Percentiles rank a stretch among this genome's conserved stretches.
phyloP scores from a whole-genome alignment of 2,797 vertebrate species.

The Pitangus sulphuratus region DNA sequence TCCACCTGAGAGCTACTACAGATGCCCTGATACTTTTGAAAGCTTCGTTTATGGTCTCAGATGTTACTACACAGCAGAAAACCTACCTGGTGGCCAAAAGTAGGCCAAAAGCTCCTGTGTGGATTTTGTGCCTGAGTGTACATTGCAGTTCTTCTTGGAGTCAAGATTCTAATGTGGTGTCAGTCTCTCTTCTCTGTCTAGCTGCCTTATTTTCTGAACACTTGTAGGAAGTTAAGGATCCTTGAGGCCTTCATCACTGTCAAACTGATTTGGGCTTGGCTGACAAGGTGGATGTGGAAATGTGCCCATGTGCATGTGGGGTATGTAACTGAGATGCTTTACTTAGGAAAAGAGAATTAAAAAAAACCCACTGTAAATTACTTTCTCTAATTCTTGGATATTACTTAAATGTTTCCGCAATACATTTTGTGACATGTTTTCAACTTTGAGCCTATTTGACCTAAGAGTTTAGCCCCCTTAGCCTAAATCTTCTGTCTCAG shows the following conservation, averaged over 20 bases:
- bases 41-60: neutral
- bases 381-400: neutral
- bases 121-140: neutral
- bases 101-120: neutral
- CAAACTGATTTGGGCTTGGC: neutral
- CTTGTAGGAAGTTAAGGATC: neutral
- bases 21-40: neutral
- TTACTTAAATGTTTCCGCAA: neutral
- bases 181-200: neutral
- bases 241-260: neutral
- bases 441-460: neutral
- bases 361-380: neutral
- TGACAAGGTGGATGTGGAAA: neutral
- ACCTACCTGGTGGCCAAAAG: neutral
- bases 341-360: neutral
- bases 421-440: neutral
- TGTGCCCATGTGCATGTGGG: accelerated
- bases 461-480: neutral
- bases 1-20: neutral
- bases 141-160: neutral
- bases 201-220: neutral
- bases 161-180: neutral
- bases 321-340: neutral
- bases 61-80: neutral
- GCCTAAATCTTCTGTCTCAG: neutral